phyloP scores from a whole-genome alignment of 2,113 vertebrate species.

The Eidolon helvum region DNA sequence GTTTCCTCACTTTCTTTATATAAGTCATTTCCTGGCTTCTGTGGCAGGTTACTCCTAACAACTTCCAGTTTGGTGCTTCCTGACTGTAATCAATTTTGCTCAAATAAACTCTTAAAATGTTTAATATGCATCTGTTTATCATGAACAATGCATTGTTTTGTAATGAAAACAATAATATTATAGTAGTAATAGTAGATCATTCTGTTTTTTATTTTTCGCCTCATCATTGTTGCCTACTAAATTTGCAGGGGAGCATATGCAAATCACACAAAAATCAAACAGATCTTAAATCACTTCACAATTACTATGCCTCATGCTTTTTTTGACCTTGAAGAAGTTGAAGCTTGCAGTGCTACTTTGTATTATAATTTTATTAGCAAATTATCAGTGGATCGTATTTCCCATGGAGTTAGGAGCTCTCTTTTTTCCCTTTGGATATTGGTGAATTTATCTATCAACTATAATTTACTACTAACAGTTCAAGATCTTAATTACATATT shows the following conservation, averaged over 20 bases:
- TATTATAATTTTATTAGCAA: not conserved
- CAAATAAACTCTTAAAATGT: not conserved
- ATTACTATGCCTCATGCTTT: not conserved
- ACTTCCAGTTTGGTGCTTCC: not conserved
- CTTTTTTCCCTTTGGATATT: not conserved
- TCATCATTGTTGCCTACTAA: not conserved
- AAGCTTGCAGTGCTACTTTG: not conserved
- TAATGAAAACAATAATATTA: not conserved
- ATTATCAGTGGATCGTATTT: not conserved
- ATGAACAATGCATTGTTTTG: not conserved
- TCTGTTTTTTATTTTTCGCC: not conserved
- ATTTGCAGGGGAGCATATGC: not conserved
- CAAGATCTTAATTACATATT: not conserved
- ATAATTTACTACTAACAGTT: conserved; percentile 20
- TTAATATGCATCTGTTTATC: not conserved
- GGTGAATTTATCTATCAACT: not conserved
- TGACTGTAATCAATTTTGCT: not conserved
- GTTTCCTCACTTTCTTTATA: not conserved
- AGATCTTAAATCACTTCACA: not conserved
- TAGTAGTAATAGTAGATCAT: not conserved
- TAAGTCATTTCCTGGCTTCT: not conserved
- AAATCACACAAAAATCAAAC: not conserved
- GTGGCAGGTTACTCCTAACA: not conserved
- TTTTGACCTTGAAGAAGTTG: not conserved
- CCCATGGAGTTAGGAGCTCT: not conserved